A percentile compares a stretch with the other conserved stretches of the same genome.
Conservation (phyloP, 2,797 vertebrate species). For the Chaetophractus vellerosus region DNA sequence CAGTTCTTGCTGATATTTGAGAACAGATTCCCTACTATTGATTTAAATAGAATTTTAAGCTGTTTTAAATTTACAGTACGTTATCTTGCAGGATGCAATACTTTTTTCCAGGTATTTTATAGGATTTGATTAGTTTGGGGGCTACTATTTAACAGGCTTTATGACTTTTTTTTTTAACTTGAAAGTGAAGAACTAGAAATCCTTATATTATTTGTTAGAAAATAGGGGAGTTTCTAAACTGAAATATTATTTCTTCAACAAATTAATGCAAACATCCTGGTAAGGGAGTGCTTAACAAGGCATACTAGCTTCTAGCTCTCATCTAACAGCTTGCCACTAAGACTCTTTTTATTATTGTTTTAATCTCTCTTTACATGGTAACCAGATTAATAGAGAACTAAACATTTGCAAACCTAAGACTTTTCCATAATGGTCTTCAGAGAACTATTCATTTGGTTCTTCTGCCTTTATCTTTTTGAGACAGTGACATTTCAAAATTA, state of each 20-base stretch:
- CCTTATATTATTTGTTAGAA: constrained; percentile 19
- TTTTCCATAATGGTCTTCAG: neutral
- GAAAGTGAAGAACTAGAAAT: constrained; percentile 29
- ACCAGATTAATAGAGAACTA: neutral
- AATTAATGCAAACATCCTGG: neutral
- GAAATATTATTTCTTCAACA: neutral
- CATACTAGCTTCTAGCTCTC: neutral
- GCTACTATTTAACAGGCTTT: neutral
- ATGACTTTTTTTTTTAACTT: constrained; percentile 40
- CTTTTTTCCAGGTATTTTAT: neutral
- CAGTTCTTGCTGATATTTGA: neutral
- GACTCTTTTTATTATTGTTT: neutral
- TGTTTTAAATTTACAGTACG: neutral
- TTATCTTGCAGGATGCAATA: neutral
- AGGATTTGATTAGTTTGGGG: neutral
- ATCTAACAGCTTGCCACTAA: constrained; percentile 9
- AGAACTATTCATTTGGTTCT: neutral
- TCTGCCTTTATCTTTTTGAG: neutral
- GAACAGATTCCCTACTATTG: neutral
- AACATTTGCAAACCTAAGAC: neutral
- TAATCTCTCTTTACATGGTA: neutral
- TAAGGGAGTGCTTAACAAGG: neutral
- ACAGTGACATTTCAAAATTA: constrained; percentile 4
- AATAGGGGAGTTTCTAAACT: neutral
- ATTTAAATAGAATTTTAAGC: neutral